Base-by-base conservation (phyloP, 2,113 vertebrate genomes). In the Bucco capensis region DNA sequence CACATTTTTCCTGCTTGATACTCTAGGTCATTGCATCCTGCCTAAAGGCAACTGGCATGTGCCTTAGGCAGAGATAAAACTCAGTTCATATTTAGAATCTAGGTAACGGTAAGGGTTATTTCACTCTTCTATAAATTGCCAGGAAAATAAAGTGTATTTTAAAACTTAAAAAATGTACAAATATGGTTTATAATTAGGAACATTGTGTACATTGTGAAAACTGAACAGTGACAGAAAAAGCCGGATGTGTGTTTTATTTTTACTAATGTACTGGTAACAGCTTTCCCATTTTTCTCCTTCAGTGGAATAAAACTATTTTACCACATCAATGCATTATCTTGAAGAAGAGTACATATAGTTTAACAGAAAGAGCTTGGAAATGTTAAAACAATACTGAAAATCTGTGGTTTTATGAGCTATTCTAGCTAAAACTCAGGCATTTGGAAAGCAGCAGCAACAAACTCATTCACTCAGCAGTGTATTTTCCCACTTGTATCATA, bases 401-500 rank as follows among this genome's bases (percentile, higher is more conserved):
- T 35, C 44, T 54, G 47, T 54, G n/a, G 19, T 1, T 91, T 89
- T 73, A 69, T 53, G 54, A 94, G 51, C n/a, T 87, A 44, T 50
- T 65, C 76, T 30, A 69, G 56, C 51, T 85, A 83, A 56, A 73
- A 46, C 61, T 73, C 24, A 64, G 62, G n/a, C 73, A 42, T 42
- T 88, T 82, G 61, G 62, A 88, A 84, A 74, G 27, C 47, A 88
- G 50, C 78, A 83, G 57, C 66, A 83, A 83, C 25, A 33, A 73
- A 77, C 40, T 78, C 14, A 73, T 86, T 86, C 79, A 77, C 73
- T 88, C 69, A 27, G 27, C 65, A 77, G 86, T 88, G 6, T 83
- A 78, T 90, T 94, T 96, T 88, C 64, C 47, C 50, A 64, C 49
- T 84, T 70, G 61, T 40, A 93, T 44, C 53, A 53, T 37, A 88